Evolutionary conservation across 2,113 vertebrate genomes (phyloP).

Genomic region (Oncorhynchus masou): DNA sequence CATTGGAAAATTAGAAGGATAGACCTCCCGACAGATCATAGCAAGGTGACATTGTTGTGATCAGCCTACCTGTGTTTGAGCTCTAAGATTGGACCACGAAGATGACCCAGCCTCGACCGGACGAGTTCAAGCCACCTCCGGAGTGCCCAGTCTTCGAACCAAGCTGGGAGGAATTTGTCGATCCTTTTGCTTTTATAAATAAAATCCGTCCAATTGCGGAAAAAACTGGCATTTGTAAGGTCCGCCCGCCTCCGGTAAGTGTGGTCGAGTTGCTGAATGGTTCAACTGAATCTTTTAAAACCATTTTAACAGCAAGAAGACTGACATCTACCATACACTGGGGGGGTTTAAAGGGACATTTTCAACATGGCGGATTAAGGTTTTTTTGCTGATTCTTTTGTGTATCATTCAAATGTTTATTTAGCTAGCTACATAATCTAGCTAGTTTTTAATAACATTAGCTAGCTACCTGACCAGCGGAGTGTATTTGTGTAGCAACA

Average conservation of each 20-base stretch:
- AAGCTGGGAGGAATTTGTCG: conserved; percentile 91
- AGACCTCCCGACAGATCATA: conserved; percentile 24
- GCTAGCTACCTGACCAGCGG: not conserved
- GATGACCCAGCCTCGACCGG: conserved; percentile 75
- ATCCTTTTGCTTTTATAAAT: conserved; percentile 93
- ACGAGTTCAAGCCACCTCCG: conserved; percentile 93
- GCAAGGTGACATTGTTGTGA: conserved; percentile 26
- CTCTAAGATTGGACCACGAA: conserved; percentile 54
- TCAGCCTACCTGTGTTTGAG: conserved; percentile 43
- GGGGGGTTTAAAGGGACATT: conserved; percentile 75
- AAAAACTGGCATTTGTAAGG: conserved; percentile 96
- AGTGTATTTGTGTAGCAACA: too few species aligned
- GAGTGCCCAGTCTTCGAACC: conserved; percentile 97
- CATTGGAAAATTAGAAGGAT: conserved; percentile 49
- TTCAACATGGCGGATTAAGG: conserved; percentile 83
- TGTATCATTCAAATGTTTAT: conserved; percentile 24
- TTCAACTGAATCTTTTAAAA: not conserved
- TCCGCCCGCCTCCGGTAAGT: conserved; percentile 97
- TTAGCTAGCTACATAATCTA: conserved; percentile 1
- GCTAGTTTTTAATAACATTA: not conserved
- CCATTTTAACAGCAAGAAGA: conserved; percentile 12
- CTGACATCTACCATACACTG: conserved; percentile 1
- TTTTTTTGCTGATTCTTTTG: conserved; percentile 73
- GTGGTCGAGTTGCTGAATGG: not conserved
- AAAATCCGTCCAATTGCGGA: conserved; percentile 97